phyloP scores from a whole-genome alignment of 64 coral and sea anemone species.

The Catalaphyllia jardinei region DNA sequence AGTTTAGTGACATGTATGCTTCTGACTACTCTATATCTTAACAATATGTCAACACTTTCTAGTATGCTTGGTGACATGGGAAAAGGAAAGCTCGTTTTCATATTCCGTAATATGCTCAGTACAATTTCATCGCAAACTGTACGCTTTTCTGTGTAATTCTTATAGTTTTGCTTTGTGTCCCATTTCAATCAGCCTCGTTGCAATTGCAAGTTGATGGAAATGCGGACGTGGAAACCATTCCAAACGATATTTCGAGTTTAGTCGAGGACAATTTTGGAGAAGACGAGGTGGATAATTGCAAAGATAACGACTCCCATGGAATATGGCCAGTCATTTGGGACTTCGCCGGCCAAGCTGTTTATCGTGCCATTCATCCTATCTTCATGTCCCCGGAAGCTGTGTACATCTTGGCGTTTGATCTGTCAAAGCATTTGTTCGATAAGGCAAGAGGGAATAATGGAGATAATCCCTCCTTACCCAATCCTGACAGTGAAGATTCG shows the following conservation, averaged over 20 bases:
- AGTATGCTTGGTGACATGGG: no score
- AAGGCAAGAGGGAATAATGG: neutral
- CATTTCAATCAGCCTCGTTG: neutral
- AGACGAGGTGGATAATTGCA: neutral
- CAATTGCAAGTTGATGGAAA: neutral
- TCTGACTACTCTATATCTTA: no score
- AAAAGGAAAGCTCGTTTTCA: no score
- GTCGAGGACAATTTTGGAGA: neutral
- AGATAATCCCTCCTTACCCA: neutral
- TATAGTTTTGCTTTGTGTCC: no score
- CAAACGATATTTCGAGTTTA: neutral
- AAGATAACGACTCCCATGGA: neutral
- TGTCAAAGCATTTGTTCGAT: neutral
- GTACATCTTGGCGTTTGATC: constrained; percentile 34
- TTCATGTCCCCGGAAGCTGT: constrained; percentile 32
- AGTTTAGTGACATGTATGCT: no score
- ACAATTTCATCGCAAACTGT: no score
- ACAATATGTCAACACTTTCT: no score
- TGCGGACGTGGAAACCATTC: neutral
- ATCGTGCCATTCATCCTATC: constrained; percentile 23
- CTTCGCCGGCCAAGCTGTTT: neutral
- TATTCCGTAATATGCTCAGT: no score
- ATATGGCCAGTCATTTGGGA: constrained; percentile 10
- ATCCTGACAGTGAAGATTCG: neutral
- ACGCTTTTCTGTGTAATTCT: no score